Conservation (phyloP, 1,140 invertebrate species). For the Teleogryllus occipitalis region DNA sequence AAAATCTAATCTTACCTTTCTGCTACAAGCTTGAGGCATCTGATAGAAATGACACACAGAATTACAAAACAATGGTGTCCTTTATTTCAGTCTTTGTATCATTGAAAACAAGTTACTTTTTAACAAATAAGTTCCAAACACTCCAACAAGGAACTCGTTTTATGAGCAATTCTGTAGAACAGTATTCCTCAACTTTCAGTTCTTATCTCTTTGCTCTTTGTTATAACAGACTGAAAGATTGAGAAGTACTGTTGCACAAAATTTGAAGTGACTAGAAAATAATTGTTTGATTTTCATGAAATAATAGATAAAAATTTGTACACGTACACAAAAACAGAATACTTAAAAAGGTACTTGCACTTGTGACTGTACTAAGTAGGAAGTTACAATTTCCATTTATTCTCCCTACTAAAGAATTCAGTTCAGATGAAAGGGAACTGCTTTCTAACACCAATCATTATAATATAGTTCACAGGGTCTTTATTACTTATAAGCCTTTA, state of each 20-base stretch:
- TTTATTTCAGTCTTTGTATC: neutral
- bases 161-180: neutral
- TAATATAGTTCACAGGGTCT: neutral
- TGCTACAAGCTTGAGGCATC: neutral
- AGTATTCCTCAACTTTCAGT: neutral
- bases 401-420: neutral
- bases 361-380: neutral
- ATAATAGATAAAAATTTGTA: neutral
- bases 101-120: neutral
- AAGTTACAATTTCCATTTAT: neutral
- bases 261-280: neutral
- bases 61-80: neutral
- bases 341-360: neutral
- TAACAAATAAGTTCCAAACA: constrained; percentile 5
- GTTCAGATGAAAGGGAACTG: too few species aligned
- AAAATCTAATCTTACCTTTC: neutral
- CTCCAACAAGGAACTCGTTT: neutral
- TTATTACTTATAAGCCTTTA: neutral
- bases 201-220: too few species aligned
- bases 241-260: neutral
- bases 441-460: neutral
- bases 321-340: neutral
- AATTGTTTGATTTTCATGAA: neutral
- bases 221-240: neutral
- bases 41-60: neutral